Evolutionary conservation across 2,888 invertebrate species (phyloP).

Genomic region (Apoda limacodes): DNA sequence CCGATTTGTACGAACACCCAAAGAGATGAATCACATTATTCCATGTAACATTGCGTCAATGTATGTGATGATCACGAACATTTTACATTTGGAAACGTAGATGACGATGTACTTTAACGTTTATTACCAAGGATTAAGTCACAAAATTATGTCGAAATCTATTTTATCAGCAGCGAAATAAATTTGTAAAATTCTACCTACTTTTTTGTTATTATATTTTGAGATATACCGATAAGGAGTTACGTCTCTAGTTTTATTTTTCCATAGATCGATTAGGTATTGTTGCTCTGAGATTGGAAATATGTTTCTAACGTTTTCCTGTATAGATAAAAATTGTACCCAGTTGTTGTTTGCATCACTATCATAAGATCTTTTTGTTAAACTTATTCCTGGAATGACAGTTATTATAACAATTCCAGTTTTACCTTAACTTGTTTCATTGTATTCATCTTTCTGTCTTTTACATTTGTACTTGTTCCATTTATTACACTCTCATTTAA

Average conservation of each 20-base stretch:
- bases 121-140: too few relatives aligned
- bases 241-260: conserved; percentile 50
- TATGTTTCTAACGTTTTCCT: conserved; percentile 45
- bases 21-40: conserved; percentile 53
- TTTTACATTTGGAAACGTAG: too few relatives aligned
- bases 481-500: too few relatives aligned
- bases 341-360: conserved; percentile 33
- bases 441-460: too few relatives aligned
- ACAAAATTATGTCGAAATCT: too few relatives aligned
- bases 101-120: too few relatives aligned
- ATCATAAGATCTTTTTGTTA: conserved; percentile 38
- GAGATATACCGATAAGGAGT: conserved; percentile 51
- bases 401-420: too few relatives aligned
- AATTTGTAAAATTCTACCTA: too few relatives aligned
- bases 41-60: conserved; percentile 48
- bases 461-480: too few relatives aligned
- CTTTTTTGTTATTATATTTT: conserved; percentile 55
- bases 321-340: conserved; percentile 36
- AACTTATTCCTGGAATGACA: too few relatives aligned
- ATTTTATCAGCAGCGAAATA: too few relatives aligned
- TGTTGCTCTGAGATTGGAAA: conserved; percentile 43
- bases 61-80: conserved; percentile 33
- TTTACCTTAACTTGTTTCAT: too few relatives aligned
- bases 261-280: conserved; percentile 43
- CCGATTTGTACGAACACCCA: conserved; percentile 44